Base-by-base conservation (phyloP, 2,888 invertebrate species). In the Eledona agricola region DNA sequence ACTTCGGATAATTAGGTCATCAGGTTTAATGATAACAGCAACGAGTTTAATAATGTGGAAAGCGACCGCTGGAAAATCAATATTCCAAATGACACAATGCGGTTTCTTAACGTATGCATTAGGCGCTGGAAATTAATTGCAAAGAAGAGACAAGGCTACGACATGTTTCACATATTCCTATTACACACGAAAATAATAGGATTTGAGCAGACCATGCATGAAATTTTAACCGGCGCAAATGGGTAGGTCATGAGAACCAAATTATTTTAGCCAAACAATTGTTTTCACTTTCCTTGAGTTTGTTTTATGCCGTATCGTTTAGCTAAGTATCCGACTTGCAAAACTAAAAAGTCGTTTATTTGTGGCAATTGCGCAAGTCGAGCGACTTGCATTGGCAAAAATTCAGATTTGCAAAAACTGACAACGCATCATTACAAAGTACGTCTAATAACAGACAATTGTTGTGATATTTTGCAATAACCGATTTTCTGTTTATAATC, bases 221-320 rank as follows among this genome's bases (percentile, higher is more conserved):
- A 63, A 65, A 65, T 62, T 58, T 57, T 59, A 60, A 59, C 61
- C 43, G 32, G 20, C 43, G 45, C 28, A 51, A 47, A 29, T 57
- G 49, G 40, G 42, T 56, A 59, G 62, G 59, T 62, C 59, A 62
- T 57, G 57, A 58, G 59, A 59, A 63, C 51, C 35, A 23, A 40
- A 45, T 37, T 23, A 35, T 43, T 67, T 65, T 65, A 65, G 66
- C 61, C 62, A 72, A 70, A 72, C 72, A 72, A 72, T 72, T 60
- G 72, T 72, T 74, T 74, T 73, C 74, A 72, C 72, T 74, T 72
- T 74, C 73, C 73, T 74, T 73, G 73, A 68, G 66, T 72, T 68
- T 66, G 63, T 70, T 72, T 72, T 67, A 62, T 67, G 64, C n/a
- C n/a, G n/a, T 71, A 70, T 71, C 68, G 64, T 64, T 70, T 65